A percentile compares a stretch with the other conserved stretches of the same genome.
Conservation (phyloP, 2,113 vertebrate genomes). For the Naja naja region DNA sequence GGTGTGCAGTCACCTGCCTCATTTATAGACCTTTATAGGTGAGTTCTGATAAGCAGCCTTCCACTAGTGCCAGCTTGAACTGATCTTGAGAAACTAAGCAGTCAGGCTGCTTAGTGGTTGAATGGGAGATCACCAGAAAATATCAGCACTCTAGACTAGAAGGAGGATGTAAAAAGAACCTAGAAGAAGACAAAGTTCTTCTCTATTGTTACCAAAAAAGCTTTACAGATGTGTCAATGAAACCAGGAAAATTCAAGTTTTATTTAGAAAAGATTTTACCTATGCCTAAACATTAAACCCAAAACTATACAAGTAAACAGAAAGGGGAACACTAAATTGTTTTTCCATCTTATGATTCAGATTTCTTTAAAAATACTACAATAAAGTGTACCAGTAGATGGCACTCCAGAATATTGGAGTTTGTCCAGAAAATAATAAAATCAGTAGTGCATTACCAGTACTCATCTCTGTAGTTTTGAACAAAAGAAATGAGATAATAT, state of each 20-base stretch:
- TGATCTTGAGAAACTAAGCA: not conserved
- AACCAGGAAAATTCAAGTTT: not conserved
- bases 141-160: not conserved
- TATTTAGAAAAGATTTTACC: not conserved
- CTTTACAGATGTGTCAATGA: not conserved
- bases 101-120: not conserved
- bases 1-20: not conserved
- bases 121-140: not conserved
- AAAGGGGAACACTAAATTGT: not conserved
- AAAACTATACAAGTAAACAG: not conserved
- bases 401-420: slow-evolving; percentile 26
- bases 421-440: slow-evolving; percentile 3
- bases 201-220: not conserved
- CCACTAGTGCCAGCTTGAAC: not conserved
- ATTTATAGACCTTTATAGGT: not conserved
- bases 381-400: slow-evolving; percentile 21
- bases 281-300: not conserved
- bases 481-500: not conserved
- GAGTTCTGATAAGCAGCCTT: not conserved
- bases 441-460: not conserved
- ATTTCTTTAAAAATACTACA: slow-evolving; percentile 1
- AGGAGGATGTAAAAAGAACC: not conserved
- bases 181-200: not conserved
- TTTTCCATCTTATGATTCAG: not conserved
- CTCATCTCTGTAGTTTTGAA: not conserved